A percentile compares a stretch with the other conserved stretches of the same genome.
Conservation (phyloP, 2,113 vertebrate genomes). For the Tiliqua scincoides region DNA sequence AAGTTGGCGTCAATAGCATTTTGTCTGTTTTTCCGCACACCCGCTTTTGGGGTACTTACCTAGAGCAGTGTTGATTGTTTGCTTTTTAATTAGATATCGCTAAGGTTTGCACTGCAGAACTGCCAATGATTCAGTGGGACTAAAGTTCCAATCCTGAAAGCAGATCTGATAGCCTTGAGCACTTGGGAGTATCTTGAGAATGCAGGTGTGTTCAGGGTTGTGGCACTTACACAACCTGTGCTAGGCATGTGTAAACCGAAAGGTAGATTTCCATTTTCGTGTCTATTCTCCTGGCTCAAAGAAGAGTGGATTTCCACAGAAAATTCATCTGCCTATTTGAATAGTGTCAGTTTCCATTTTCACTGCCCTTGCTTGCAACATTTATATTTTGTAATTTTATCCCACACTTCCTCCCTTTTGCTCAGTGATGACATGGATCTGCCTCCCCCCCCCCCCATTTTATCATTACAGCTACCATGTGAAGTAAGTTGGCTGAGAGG, state of each 20-base stretch:
- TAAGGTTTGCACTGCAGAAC: background rate
- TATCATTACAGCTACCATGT: too few relatives aligned
- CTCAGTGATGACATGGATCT: too few relatives aligned
- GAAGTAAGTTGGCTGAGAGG: too few relatives aligned
- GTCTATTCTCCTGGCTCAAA: too few relatives aligned
- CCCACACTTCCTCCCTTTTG: too few relatives aligned
- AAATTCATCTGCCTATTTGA: background rate
- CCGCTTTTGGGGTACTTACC: background rate
- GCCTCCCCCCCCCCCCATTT: too few relatives aligned
- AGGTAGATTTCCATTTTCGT: too few relatives aligned
- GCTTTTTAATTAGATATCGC: background rate
- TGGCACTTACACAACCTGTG: background rate
- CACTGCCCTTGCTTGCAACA: background rate
- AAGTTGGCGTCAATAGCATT: constrained; percentile 67
- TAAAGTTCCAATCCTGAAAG: background rate
- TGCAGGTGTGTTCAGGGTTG: background rate
- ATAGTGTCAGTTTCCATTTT: background rate
- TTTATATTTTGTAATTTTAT: too few relatives aligned
- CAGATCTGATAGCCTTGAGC: background rate
- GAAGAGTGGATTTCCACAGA: too few relatives aligned
- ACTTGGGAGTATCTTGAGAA: too few relatives aligned
- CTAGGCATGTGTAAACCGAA: background rate
- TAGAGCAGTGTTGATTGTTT: background rate
- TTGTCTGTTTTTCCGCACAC: constrained; percentile 33
- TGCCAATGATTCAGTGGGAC: background rate